Evolutionary conservation across 2,888 invertebrate species (phyloP).

Genomic region (Sminthurides aquaticus): DNA sequence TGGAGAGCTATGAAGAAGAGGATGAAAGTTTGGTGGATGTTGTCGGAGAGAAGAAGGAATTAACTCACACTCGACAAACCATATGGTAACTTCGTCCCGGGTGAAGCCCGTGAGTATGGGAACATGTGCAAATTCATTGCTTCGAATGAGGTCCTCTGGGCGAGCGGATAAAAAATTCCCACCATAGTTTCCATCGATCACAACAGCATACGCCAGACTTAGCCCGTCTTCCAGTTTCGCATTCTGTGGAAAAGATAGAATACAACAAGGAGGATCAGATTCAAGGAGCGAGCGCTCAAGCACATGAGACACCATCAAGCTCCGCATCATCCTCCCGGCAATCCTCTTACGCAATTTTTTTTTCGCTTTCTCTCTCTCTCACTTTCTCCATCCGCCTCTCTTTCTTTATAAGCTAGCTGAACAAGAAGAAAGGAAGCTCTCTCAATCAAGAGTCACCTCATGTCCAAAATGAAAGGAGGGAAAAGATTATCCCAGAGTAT

Average conservation of each 20-base stretch:
- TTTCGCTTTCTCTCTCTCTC: neutral
- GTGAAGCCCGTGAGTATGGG: conserved; percentile 46
- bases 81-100: conserved; percentile 47
- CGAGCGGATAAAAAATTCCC: conserved; percentile 45
- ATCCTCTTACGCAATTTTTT: too few species aligned
- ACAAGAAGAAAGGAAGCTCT: too few species aligned
- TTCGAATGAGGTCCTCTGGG: conserved; percentile 45
- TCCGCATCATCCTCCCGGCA: too few species aligned
- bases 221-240: conserved; percentile 45
- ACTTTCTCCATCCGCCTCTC: too few species aligned
- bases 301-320: neutral
- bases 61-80: conserved; percentile 46
- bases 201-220: conserved; percentile 46
- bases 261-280: neutral
- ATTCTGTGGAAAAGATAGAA: conserved; percentile 27
- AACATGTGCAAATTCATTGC: conserved; percentile 44
- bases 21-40: too few species aligned
- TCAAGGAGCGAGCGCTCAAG: conserved; percentile 6
- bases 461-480: too few species aligned
- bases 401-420: too few species aligned
- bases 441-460: too few species aligned
- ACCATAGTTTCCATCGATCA: conserved; percentile 46
- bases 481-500: too few species aligned
- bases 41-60: too few species aligned
- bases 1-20: too few species aligned